Percentiles rank a stretch among this genome's conserved stretches.
Evolutionary conservation across 2,797 vertebrate species (phyloP).

Genomic region (Sparidentex hasta): DNA sequence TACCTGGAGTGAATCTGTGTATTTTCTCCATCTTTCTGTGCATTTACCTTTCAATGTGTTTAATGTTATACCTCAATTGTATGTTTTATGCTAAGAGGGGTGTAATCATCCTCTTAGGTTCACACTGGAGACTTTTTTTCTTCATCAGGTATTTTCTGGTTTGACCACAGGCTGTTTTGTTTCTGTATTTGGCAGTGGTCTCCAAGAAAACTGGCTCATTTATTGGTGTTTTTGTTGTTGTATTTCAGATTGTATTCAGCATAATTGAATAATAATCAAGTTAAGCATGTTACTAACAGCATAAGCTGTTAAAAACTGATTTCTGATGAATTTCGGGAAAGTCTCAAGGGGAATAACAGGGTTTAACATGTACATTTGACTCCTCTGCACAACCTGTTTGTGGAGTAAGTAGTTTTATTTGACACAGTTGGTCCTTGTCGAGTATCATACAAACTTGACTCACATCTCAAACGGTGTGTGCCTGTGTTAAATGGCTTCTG

Average conservation of each 20-base stretch:
- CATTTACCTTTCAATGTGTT: neutral
- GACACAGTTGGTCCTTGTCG: neutral
- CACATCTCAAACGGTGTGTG: neutral
- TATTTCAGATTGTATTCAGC: neutral
- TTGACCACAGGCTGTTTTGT: neutral
- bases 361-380: neutral
- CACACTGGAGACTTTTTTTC: neutral
- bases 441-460: neutral
- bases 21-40: neutral
- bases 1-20: neutral
- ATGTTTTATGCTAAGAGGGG: neutral
- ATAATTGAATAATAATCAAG: neutral
- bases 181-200: neutral
- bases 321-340: neutral
- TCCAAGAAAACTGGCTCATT: neutral
- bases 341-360: neutral
- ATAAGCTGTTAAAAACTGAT: neutral
- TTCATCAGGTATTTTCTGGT: neutral
- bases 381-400: neutral
- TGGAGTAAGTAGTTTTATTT: neutral
- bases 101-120: neutral
- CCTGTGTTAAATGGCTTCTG: neutral
- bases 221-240: no score
- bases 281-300: no score
- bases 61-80: neutral